Evolutionary conservation across 2,797 vertebrate species (phyloP), one percentile per base, ranked within the genome.

Genomic region (Hydrolagus colliei): DNA sequence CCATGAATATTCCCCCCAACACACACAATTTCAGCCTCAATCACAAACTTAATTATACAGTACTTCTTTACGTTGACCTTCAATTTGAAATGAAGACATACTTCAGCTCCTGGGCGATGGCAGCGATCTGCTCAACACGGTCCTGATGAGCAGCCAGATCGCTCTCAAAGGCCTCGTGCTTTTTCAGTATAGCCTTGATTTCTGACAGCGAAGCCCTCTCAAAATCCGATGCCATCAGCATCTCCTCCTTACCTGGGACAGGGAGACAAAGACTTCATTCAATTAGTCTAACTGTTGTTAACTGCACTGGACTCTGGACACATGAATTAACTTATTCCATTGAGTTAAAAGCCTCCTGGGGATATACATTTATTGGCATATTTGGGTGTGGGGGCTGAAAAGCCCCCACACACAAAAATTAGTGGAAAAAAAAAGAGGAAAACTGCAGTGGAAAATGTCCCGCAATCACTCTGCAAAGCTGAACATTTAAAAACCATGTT

Each of bases 41-140:
- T 67, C 27, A 6, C 41, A 52, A 52, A 18, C 67, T 80, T 32
- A 2, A 9, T 80, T 32, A n/a, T 18, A n/a, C 18, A 11, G 59
- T 76, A 9, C 61, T 52, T 77, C 32, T 4, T 77, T 32, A 27
- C 22, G 5, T 63, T 61, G 9, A 71, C 14, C 9, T 68, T 68
- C 12, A 13, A 52, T 0, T 52, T 52, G 41, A 52, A 52, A 18
- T 18, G 9, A 6, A 68, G 16, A 87, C 94, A 89, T 94, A 99
- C 98, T 99, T 99, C 72, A 99, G 93, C 92, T 99, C 98, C 92
- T 98, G 97, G 20, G 98, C 97, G 65, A 99, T 99, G 91, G 98
- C 98, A 0, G 97, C 97, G 8, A 99, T 99, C 93, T 99, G 97
- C 90, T 99, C 98, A 91, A 99, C 97, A 0, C 97, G 95, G 93